Base-by-base conservation (phyloP, 2,113 vertebrate species). In the Numida meleagris region DNA sequence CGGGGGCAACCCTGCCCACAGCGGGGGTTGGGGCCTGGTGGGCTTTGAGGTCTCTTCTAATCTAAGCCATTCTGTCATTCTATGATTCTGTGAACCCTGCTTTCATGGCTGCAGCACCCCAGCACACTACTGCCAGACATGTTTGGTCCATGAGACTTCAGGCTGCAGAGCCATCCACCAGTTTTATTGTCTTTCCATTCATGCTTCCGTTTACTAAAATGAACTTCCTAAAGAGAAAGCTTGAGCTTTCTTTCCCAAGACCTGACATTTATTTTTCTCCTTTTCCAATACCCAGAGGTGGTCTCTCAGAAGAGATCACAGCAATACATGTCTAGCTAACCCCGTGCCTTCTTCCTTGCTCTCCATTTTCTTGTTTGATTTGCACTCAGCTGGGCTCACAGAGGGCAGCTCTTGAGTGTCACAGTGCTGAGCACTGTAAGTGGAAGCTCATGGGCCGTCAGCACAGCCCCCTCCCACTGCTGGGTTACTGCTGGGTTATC, bases 241-340 rank as follows among this genome's bases (percentile, higher is more conserved):
- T 5, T 89, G 63, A 59, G 76, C 76, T 82, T 58, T 91, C 62
- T 59, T 90, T 65, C 53, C 23, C 58, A 57, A 87, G 67, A 55
- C 18, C 75, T 96, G 89, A 89, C 89, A 94, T 94, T 96, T 96
- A 79, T 89, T 82, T 87, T 89, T 87, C 74, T 79, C 53, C 31
- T 58, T 53, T 85, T 93, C 76, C 74, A 90, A 71, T 65, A 84
- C 40, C 46, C 86, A 36, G 48, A 50, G 65, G 38, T 68, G 83
- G 90, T 81, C 33, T 85, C 75, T 77, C 80, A 18, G 63, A 3
- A 1, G 73, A 88, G 38, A 42, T 51, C 61, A 78, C 73, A 92
- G 68, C 42, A 82, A 43, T 3, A 81, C 25, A 34, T 0, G 2
- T 31, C 34, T 1, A 9, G 66, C 71, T 72, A 83, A 77, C 48